phyloP scores from a whole-genome alignment of 2,113 vertebrate species.

The Cheilinus undulatus region DNA sequence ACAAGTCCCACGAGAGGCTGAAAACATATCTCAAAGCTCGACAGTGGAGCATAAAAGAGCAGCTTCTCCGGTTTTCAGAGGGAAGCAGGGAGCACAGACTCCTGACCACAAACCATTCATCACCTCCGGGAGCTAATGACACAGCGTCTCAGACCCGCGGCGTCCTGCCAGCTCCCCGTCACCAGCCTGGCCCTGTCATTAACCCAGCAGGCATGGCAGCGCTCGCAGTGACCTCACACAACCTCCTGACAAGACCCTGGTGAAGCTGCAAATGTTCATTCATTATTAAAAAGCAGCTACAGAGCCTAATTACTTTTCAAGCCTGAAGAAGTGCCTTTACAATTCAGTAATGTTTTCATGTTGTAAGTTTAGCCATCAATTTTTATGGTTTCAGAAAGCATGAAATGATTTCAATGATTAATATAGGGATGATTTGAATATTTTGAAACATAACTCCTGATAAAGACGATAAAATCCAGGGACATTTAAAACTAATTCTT shows the following conservation, averaged over 20 bases:
- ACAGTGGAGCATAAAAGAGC: conserved; percentile 38
- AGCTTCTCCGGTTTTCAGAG: conserved; percentile 49
- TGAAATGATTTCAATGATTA: too few species aligned
- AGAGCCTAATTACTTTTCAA: conserved; percentile 9
- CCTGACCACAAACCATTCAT: conserved; percentile 74
- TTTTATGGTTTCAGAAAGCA: background rate
- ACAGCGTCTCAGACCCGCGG: conserved; percentile 54
- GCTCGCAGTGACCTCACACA: conserved; percentile 67
- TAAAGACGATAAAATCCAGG: too few species aligned
- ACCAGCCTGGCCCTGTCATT: conserved; percentile 77
- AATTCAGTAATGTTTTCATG: background rate
- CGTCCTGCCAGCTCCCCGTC: conserved; percentile 65
- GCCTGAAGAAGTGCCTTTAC: background rate
- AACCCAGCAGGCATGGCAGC: conserved; percentile 66
- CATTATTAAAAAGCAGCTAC: conserved; percentile 32
- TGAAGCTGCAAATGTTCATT: conserved; percentile 41
- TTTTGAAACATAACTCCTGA: too few species aligned
- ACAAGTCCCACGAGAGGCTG: background rate
- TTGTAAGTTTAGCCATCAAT: background rate
- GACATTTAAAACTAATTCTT: too few species aligned
- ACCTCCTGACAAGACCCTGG: conserved; percentile 49
- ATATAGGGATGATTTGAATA: too few species aligned
- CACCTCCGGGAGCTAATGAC: conserved; percentile 74
- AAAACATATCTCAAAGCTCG: conserved; percentile 14
- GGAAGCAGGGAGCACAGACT: conserved; percentile 46